phyloP scores from a whole-genome alignment of 2,797 vertebrate species.

The Phoebastria nigripes region DNA sequence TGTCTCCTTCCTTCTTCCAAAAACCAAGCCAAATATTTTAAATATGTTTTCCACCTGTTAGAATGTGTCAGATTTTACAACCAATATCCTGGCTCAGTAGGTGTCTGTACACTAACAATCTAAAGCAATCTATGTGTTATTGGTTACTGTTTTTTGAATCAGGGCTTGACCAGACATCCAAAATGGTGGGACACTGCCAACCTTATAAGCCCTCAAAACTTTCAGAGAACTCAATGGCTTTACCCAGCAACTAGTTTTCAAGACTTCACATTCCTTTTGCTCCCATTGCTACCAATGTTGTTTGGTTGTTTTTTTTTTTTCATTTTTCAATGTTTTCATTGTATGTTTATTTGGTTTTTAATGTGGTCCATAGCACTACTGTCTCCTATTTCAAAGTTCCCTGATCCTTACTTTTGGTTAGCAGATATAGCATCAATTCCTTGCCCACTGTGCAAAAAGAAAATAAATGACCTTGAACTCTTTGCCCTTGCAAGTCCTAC shows the following conservation, averaged over 20 bases:
- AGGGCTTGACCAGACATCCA: neutral
- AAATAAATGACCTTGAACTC: constrained; percentile 40
- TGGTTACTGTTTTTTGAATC: neutral
- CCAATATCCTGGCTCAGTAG: neutral
- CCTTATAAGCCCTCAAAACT: neutral
- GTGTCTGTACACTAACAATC: neutral
- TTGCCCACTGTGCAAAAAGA: constrained; percentile 32
- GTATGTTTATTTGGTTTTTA: neutral
- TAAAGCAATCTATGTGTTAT: neutral
- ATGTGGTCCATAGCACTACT: neutral
- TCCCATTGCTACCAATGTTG: neutral
- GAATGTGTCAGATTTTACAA: neutral
- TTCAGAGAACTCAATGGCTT: neutral
- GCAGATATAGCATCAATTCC: neutral
- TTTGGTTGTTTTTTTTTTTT: too few species aligned
- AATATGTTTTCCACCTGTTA: neutral
- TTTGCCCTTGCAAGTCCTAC: neutral
- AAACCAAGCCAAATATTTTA: neutral
- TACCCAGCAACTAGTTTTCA: neutral
- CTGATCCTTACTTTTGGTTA: neutral
- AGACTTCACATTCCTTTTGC: neutral
- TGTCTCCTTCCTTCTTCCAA: neutral
- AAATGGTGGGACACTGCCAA: neutral
- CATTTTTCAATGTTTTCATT: neutral
- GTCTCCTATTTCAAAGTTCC: neutral